These are phyloP conservation scores for Prolemur simus DNA, from an alignment of 2,113 vertebrate species.

Conservation along the genomic window DNA sequence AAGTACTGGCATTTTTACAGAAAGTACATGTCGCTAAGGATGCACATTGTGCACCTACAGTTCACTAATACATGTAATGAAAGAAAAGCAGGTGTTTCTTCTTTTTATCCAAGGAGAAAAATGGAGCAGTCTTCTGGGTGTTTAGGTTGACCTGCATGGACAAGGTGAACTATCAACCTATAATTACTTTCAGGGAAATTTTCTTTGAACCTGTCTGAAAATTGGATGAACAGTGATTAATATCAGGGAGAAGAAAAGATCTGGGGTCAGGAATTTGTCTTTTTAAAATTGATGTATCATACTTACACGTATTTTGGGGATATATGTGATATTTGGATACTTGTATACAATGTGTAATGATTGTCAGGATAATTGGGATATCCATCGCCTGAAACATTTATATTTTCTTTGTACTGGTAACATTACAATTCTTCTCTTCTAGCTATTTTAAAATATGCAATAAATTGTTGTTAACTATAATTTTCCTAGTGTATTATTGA, in stretches of 20 bases:
- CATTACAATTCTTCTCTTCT: not conserved
- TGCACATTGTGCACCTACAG: not conserved
- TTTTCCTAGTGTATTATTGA: not conserved
- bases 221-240: not conserved
- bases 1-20: not conserved
- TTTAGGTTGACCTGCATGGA: not conserved
- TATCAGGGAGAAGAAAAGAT: slow-evolving; percentile 24
- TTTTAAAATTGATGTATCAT: not conserved
- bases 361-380: not conserved
- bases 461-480: not conserved
- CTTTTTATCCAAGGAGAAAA: not conserved
- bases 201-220: slow-evolving; percentile 42
- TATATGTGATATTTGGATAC: not conserved
- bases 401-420: not conserved
- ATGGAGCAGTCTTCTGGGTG: not conserved
- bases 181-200: slow-evolving; percentile 31
- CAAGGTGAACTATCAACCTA: not conserved
- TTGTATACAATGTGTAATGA: not conserved
- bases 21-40: not conserved
- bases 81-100: slow-evolving; percentile 20
- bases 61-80: slow-evolving; percentile 20
- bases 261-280: not conserved
- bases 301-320: not conserved
- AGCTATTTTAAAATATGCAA: not conserved
- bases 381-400: not conserved